Base-by-base conservation (phyloP, 53 echinoderm and acorn worm genomes). In the Stichopus horrens region DNA sequence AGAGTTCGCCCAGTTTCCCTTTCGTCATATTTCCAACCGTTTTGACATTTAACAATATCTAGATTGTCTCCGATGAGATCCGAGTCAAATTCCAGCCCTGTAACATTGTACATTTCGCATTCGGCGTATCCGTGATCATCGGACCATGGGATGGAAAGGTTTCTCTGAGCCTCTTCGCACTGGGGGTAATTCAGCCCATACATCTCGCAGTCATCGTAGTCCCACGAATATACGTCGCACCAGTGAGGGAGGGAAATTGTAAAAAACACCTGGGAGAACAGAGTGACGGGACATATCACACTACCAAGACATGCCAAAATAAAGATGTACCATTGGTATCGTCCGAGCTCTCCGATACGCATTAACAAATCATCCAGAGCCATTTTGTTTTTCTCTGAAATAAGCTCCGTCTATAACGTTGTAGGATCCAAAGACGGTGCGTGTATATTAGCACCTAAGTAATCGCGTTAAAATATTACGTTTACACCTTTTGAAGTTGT, bases 301-400 rank as follows among this genome's bases (percentile, higher is more conserved):
- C 66, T 85, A 58, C 85, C 85, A 23, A 85, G 65, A 1, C 66
- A 67, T 14, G 85, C 85, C 14, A 85, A 59, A 67, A 85, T 53
- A 4, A 85, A 63, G 5, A 85, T 4, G 10, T 63, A 85, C 85
- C 85, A 85, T 53, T 85, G 85, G 68, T 85, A 85, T 16, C 85
- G 23, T 8, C 85, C 85, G 21, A 85, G 66, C 52, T 85, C 85
- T 58, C 85, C 85, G 59, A 85, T 85, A 10, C 66, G 85, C 10
- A 85, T 23, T 8, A 83, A 23, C 19, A 83, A 57, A 60, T 83
- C 83, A 57, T 83, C 83, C 37, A 83, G 83, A 8, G 83, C 83
- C 83, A 83, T 83, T 63, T 37, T 37, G 2, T 37, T 37, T 37
- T 37, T 37, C 37, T 37, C 37, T 37, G 37, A 37, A 37, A 37